Percentiles rank a stretch among this genome's conserved stretches.
These are phyloP conservation scores for Phrynosoma blainvillii DNA, from an alignment of 2,113 vertebrate species.

Conservation along the genomic window DNA sequence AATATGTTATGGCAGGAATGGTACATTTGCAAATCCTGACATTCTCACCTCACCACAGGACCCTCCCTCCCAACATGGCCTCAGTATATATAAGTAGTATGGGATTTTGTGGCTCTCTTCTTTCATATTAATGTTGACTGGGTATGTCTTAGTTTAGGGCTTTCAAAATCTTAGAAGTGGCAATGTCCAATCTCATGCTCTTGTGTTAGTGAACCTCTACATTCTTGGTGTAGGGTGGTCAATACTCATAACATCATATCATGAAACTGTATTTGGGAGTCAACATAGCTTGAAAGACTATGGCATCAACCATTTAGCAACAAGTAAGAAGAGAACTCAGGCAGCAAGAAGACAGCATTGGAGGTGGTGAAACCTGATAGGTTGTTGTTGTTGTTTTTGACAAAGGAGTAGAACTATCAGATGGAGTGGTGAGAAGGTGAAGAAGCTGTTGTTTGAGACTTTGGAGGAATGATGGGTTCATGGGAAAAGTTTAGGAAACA, in stretches of 20 bases:
- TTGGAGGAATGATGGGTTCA: background rate
- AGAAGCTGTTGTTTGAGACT: background rate
- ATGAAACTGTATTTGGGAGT: background rate
- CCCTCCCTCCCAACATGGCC: no score
- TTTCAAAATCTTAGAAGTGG: background rate
- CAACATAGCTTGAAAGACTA: background rate
- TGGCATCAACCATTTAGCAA: background rate
- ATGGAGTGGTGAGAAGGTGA: background rate
- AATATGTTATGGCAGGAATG: no score
- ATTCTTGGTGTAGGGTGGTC: no score
- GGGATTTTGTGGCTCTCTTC: background rate
- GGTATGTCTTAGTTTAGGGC: background rate
- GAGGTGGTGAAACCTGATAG: background rate
- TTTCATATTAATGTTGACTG: background rate
- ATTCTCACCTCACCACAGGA: no score
- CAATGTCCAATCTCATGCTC: background rate
- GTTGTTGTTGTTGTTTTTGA: background rate
- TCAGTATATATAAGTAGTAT: no score
- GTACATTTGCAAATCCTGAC: no score
- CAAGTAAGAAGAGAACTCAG: background rate
- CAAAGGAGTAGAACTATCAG: background rate
- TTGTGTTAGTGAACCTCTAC: background rate
- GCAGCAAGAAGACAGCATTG: background rate
- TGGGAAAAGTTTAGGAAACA: slow-evolving; percentile 13
- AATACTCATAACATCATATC: background rate